These are phyloP conservation scores for Crepidodera aurea DNA, from an alignment of 2,888 invertebrate genomes.

Conservation along the genomic window DNA sequence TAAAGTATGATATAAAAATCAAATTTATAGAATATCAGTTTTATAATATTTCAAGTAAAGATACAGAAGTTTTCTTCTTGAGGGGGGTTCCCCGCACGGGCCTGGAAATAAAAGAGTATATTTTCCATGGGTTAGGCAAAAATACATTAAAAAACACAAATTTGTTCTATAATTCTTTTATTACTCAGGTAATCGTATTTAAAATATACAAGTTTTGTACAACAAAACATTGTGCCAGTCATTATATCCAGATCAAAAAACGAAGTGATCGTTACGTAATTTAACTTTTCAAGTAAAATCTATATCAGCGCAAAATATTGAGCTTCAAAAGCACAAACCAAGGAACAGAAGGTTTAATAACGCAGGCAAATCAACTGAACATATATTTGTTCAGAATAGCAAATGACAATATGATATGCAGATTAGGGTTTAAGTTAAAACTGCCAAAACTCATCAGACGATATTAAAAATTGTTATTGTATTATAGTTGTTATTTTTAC, in stretches of 20 bases:
- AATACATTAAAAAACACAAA: background rate
- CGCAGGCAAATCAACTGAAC: background rate
- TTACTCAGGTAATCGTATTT: conserved; percentile 18
- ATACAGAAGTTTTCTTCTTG: too few relatives aligned
- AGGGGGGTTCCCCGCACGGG: too few relatives aligned
- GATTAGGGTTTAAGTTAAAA: too few relatives aligned
- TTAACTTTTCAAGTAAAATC: background rate
- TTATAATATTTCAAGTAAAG: too few relatives aligned
- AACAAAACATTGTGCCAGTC: conserved; percentile 22
- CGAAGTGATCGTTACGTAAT: background rate
- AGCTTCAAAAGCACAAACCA: background rate
- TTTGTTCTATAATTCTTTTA: background rate
- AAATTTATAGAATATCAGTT: too few relatives aligned
- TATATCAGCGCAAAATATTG: background rate
- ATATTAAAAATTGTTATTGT: too few relatives aligned
- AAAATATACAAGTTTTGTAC: conserved; percentile 24
- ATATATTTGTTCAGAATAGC: background rate
- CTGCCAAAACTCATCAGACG: too few relatives aligned
- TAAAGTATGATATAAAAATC: too few relatives aligned
- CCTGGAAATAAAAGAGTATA: too few relatives aligned
- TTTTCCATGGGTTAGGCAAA: too few relatives aligned
- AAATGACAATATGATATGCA: background rate
- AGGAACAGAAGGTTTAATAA: background rate
- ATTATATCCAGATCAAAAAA: background rate
- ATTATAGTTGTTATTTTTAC: too few relatives aligned